These are phyloP conservation scores for Cecropterus lyciades DNA, from an alignment of 1,140 invertebrate genomes.

Conservation along the genomic window DNA sequence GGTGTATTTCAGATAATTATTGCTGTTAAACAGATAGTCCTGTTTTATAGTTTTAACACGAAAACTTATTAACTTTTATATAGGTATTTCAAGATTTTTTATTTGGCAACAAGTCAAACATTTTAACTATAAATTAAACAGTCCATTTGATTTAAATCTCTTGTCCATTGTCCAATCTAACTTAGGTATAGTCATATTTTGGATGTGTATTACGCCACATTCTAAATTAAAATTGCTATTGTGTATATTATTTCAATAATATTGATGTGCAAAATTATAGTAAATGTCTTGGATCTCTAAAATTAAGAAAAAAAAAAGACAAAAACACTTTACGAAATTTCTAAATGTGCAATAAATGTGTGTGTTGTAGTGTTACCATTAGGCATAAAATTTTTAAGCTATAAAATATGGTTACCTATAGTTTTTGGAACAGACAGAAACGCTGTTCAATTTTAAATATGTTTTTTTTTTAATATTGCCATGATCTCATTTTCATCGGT, in stretches of 20 bases:
- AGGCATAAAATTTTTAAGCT: constrained; percentile 77
- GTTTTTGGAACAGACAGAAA: constrained; percentile 43
- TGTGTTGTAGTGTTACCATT: constrained; percentile 84
- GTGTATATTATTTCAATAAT: constrained; percentile 82
- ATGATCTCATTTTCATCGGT: constrained; percentile 74
- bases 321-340: constrained; percentile 83
- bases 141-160: constrained; percentile 73
- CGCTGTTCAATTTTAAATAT: constrained; percentile 61
- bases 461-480: constrained; percentile 64
- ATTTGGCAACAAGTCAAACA: constrained; percentile 52
- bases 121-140: constrained; percentile 58
- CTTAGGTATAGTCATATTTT: constrained; percentile 82
- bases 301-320: constrained; percentile 80
- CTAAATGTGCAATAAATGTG: constrained; percentile 86
- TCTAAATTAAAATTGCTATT: constrained; percentile 80
- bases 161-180: constrained; percentile 82
- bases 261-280: constrained; percentile 84
- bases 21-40: constrained; percentile 76
- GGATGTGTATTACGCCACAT: constrained; percentile 80
- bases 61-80: constrained; percentile 69
- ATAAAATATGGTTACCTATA: constrained; percentile 67
- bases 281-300: constrained; percentile 84
- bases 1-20: constrained; percentile 82
- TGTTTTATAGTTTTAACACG: constrained; percentile 79
- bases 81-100: constrained; percentile 68